phyloP scores from a whole-genome alignment of 2,113 vertebrate genomes.

The Mesoclemmys tuberculata region DNA sequence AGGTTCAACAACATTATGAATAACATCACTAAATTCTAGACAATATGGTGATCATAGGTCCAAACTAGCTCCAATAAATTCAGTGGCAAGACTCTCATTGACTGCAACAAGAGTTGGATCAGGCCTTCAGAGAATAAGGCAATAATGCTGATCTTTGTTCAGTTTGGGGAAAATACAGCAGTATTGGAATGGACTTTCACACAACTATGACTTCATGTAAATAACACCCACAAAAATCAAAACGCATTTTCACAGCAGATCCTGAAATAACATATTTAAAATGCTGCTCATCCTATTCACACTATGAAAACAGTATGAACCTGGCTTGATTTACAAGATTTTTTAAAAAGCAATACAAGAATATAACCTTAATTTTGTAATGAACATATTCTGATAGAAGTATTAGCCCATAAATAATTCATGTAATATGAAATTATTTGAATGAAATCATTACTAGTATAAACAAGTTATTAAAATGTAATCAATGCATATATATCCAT shows the following conservation, averaged over 20 bases:
- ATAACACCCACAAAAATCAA: constrained; percentile 58
- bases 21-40: constrained; percentile 44
- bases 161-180: background rate
- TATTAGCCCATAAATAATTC: constrained; percentile 54
- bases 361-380: constrained; percentile 45
- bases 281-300: constrained; percentile 22
- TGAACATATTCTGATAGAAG: constrained; percentile 21
- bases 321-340: constrained; percentile 32
- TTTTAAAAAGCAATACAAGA: constrained; percentile 51
- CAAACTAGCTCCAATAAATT: constrained; percentile 3
- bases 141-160: constrained; percentile 48
- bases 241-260: constrained; percentile 42
- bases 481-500: constrained; percentile 54
- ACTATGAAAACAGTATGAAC: constrained; percentile 55
- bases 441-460: constrained; percentile 58
- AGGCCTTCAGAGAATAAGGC: constrained; percentile 66
- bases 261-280: constrained; percentile 43
- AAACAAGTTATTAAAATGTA: constrained; percentile 62
- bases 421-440: constrained; percentile 30
- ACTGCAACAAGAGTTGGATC: background rate
- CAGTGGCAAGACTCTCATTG: background rate
- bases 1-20: constrained; percentile 42
- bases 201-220: constrained; percentile 36
- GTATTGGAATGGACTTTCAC: constrained; percentile 44
- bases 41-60: constrained; percentile 36